phyloP scores from a whole-genome alignment of 1,140 invertebrate species.

The Drosophila takahashii region DNA sequence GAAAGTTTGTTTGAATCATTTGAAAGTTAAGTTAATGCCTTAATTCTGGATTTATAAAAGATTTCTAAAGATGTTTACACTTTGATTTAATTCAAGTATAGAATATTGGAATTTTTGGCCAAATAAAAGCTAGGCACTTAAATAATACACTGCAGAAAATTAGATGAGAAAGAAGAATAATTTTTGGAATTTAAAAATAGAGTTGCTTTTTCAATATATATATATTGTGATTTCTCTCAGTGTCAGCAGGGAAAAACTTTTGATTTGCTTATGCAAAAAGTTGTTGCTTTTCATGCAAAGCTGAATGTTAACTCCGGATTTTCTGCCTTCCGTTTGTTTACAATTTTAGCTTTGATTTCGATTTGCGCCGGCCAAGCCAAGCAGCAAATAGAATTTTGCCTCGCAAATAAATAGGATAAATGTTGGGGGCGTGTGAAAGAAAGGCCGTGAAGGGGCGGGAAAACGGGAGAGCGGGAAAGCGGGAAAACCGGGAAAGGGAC shows the following conservation, averaged over 20 bases:
- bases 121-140: too few relatives aligned
- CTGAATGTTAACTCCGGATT: conserved; percentile 12
- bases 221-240: neutral
- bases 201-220: too few relatives aligned
- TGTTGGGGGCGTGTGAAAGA: conserved; percentile 24
- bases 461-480: conserved; percentile 1
- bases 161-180: too few relatives aligned
- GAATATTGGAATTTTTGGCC: too few relatives aligned
- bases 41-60: too few relatives aligned
- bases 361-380: conserved; percentile 67
- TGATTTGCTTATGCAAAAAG: conserved; percentile 64
- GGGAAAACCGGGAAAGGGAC: neutral
- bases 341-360: conserved; percentile 65
- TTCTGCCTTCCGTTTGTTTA: conserved; percentile 51
- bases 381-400: conserved; percentile 74
- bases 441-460: neutral
- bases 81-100: too few relatives aligned
- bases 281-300: conserved; percentile 66
- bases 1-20: too few relatives aligned
- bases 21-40: too few relatives aligned
- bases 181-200: too few relatives aligned
- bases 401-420: conserved; percentile 66
- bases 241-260: conserved; percentile 24
- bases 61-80: too few relatives aligned
- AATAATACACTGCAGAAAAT: too few relatives aligned